A percentile compares a stretch with the other conserved stretches of the same genome.
Evolutionary conservation across 2,113 vertebrate species (phyloP).

Genomic region (Cyphomyrus discorhynchus): DNA sequence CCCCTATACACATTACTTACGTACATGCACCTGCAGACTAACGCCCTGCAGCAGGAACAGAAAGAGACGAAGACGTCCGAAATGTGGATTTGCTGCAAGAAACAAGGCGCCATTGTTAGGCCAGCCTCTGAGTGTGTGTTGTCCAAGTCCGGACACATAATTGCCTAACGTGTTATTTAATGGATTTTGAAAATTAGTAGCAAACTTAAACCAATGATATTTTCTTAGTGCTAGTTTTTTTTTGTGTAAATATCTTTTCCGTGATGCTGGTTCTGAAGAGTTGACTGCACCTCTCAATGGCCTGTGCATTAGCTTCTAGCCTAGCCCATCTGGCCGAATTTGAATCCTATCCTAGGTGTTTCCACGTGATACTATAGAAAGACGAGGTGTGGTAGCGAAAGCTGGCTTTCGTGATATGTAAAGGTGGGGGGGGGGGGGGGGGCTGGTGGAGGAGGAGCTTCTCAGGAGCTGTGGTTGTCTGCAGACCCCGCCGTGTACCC

Average conservation of each 20-base stretch:
- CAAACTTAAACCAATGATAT: slow-evolving; percentile 60
- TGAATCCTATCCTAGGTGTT: not conserved
- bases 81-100: not conserved
- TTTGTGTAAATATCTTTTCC: slow-evolving; percentile 65
- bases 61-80: not conserved
- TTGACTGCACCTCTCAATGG: slow-evolving; percentile 17
- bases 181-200: slow-evolving; percentile 60
- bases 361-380: not conserved
- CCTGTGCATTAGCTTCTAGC: not conserved
- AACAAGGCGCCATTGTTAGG: not conserved
- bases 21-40: not conserved
- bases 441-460: not conserved
- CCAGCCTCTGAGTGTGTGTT: not conserved
- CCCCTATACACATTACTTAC: not conserved
- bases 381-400: not conserved
- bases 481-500: not conserved
- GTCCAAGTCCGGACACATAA: slow-evolving; percentile 51
- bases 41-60: slow-evolving; percentile 9
- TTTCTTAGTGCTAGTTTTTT: slow-evolving; percentile 62
- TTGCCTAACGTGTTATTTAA: slow-evolving; percentile 59
- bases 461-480: not conserved
- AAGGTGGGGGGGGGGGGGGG: not conserved
- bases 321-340: not conserved
- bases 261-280: slow-evolving; percentile 49
- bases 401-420: not conserved